Evolutionary conservation across 2,113 vertebrate species (phyloP).

Genomic region (Rhodinocichla rosea): DNA sequence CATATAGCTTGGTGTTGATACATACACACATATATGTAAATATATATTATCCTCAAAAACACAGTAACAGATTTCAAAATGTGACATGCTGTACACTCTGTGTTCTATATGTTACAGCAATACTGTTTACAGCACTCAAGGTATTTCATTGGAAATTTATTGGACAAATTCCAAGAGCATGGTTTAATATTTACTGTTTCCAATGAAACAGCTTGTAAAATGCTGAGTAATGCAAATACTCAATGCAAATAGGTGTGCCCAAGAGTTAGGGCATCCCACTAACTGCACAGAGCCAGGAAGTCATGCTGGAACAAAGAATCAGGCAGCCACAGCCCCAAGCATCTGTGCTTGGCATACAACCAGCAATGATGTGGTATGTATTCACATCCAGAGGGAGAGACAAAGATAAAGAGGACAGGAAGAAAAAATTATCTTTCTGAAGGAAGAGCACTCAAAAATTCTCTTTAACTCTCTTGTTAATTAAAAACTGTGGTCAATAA

Average conservation of each 20-base stretch:
- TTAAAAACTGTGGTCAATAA: background rate
- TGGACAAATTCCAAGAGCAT: background rate
- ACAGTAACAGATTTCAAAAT: background rate
- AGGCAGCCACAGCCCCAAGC: background rate
- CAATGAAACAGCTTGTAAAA: background rate
- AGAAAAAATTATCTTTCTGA: background rate
- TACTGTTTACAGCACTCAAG: background rate
- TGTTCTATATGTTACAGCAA: background rate
- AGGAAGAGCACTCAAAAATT: background rate
- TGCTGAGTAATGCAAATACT: background rate
- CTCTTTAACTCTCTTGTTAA: background rate
- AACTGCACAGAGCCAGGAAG: background rate
- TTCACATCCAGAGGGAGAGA: background rate
- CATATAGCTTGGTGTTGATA: background rate
- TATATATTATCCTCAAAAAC: background rate
- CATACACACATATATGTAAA: background rate
- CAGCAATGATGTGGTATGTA: background rate
- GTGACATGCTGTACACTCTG: background rate
- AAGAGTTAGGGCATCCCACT: background rate
- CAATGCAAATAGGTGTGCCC: background rate
- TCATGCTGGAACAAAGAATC: background rate
- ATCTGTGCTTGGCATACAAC: background rate
- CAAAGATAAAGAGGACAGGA: background rate
- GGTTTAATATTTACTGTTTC: background rate
- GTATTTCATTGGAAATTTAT: background rate